Base-by-base conservation (phyloP, 2,797 vertebrate species). In the Morus bassanus region DNA sequence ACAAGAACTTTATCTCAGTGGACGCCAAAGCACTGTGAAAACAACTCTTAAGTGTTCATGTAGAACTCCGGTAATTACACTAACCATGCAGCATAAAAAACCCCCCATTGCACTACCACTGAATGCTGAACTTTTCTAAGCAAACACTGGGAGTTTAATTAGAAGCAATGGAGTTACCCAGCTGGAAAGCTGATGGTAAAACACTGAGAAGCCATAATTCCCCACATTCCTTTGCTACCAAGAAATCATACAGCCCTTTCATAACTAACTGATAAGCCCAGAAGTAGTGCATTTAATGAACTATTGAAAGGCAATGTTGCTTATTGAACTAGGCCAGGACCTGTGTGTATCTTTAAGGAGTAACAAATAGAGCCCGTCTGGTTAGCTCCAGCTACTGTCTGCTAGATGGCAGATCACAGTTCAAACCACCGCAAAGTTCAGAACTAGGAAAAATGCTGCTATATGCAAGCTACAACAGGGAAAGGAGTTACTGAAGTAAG, bases 81-180 rank as follows among this genome's bases (percentile, higher is more conserved):
- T 16, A 88, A 63, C 64, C 24, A 11, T 3, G 9, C n/a, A 51
- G 48, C n/a, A 88, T 35, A 69, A 60, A 65, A 79, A 56, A 28
- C 57, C 0, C 0, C 4, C 23, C 70, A 6, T 0, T 53, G 46
- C 50, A 39, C 30, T 48, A 68, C 13, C 0, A 1, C n/a, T 33
- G 39, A 43, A 85, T 15, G 27, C 46, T 61, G 68, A 84, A 65
- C 28, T 70, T 59, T 5, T 27, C 75, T 56, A 89, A 67, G 27
- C 39, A 74, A 80, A 43, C 30, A 39, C 30, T 64, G 27, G 45
- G 31, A 81, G 41, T 45, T 63, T 84, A 79, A 76, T 59, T 17
- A 63, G 50, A 69, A 85, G 50, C 45, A 73, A 67, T 4, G 16
- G 54, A 79, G 57, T 16, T 64, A 61, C 28, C 43, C 70, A 82